Evolutionary conservation across 2,113 vertebrate genomes (phyloP).

Genomic region (Labrus mixtus): DNA sequence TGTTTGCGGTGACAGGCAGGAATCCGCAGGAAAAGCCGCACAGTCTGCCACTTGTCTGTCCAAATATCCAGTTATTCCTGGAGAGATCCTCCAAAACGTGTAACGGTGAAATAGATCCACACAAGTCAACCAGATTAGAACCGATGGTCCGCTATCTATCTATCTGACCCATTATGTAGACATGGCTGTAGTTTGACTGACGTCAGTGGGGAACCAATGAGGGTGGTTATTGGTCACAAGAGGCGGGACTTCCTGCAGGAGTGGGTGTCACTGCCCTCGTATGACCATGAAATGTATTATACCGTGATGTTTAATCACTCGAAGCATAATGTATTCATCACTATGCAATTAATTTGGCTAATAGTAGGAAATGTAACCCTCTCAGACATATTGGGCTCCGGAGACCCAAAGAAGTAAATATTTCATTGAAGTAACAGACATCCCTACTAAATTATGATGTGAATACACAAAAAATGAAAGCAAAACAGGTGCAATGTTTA

Average conservation of each 20-base stretch:
- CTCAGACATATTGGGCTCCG: neutral
- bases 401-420: neutral
- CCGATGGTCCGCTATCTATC: constrained; percentile 54
- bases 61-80: neutral
- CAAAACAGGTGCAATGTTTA: neutral
- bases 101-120: constrained; percentile 30
- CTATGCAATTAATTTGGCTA: neutral
- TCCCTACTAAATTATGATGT: too few species aligned
- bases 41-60: neutral
- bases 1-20: neutral
- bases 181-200: constrained; percentile 58
- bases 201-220: constrained; percentile 54
- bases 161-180: constrained; percentile 61
- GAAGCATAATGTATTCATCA: constrained; percentile 1
- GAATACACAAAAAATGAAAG: too few species aligned
- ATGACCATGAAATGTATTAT: neutral
- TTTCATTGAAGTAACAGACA: neutral
- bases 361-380: neutral
- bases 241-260: constrained; percentile 75
- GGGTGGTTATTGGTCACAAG: neutral
- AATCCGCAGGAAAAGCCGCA: constrained; percentile 2
- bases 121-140: constrained; percentile 46
- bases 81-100: neutral
- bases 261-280: constrained; percentile 1
- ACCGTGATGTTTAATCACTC: neutral